phyloP scores from a whole-genome alignment of 1,140 invertebrate genomes.

The Ectropis grisescens region DNA sequence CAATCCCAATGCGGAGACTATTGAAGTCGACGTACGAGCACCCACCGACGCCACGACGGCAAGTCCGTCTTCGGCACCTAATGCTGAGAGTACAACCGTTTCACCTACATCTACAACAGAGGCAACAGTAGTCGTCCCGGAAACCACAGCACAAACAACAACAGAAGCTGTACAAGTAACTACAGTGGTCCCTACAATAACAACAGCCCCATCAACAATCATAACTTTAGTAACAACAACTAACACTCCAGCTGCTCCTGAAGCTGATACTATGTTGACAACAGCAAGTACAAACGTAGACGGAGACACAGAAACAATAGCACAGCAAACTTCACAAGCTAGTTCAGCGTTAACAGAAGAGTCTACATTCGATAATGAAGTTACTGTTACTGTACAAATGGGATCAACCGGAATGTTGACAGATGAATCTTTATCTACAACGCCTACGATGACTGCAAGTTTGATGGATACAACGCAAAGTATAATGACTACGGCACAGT shows the following conservation, averaged over 20 bases:
- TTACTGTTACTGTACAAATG: slow-evolving; percentile 4
- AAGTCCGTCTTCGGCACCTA: slow-evolving; percentile 11
- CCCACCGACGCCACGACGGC: slow-evolving; percentile 14
- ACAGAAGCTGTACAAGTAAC: slow-evolving; percentile 3
- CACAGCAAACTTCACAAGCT: slow-evolving; percentile 1
- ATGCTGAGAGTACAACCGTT: slow-evolving; percentile 10
- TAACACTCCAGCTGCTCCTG: not conserved
- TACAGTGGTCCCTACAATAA: slow-evolving; percentile 2
- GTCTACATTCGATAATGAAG: slow-evolving; percentile 15
- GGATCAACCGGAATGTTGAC: slow-evolving; percentile 3
- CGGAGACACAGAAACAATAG: slow-evolving; percentile 5
- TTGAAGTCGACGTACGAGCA: slow-evolving; percentile 26
- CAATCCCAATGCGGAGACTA: slow-evolving; percentile 30
- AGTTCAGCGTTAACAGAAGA: slow-evolving; percentile 9
- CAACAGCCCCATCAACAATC: not conserved
- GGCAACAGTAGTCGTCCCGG: not conserved
- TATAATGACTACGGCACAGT: slow-evolving; percentile 13
- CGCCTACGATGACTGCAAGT: slow-evolving; percentile 12
- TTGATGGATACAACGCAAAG: slow-evolving; percentile 9
- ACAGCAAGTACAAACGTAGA: not conserved
- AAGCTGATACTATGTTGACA: not conserved
- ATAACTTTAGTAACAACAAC: slow-evolving; percentile 1
- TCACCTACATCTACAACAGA: not conserved
- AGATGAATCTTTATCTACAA: slow-evolving; percentile 5
- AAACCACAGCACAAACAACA: slow-evolving; percentile 1